Base-by-base conservation (phyloP, 1,140 invertebrate species). In the Hylaeus anthracinus region DNA sequence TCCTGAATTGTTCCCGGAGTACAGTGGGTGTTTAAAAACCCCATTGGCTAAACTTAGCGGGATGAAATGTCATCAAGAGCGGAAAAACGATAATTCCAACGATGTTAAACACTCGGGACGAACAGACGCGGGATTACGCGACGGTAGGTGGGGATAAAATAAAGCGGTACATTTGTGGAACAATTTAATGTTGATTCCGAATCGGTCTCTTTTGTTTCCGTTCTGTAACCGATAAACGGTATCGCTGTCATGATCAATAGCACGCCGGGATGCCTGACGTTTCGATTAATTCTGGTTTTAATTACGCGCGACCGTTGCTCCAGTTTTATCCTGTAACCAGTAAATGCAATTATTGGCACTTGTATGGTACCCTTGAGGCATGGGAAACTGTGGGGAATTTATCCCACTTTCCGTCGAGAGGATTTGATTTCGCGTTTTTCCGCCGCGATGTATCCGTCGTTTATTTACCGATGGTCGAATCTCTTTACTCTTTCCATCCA, bases 291-390 rank as follows among this genome's bases (percentile, higher is more conserved):
- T 65, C 61, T 39, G 41, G 15, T 73, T 79, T 79, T 79, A 79
- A 79, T 79, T 79, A 73, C 77, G 37, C 61, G 41, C 51, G 15
- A 73, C 53, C 77, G 71, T 63, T 55, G 71, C 37, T 73, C 70
- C 55, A 65, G 51, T 66, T 66, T 56, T 65, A 65, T 64, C 58
- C 45, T n/a, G 26, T 56, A 12, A 64, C 60, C 41, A 6, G 71
- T 65, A 73, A 79, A 79, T 58, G 71, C 77, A 79, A 73, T 79
- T 79, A 79, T 79, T 73, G 70, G 43, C 77, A 65, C 77, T 79
- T 56, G 9, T 37, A 73, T 37, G 61, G 53, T 73, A 66, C 61
- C 77, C 53, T 66, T 56, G 77, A 73, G 71, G 26, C 37, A 5
- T 8, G 45, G 45, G n/a, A 12, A 56, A 79, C 53, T 39, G 10